Base-by-base conservation (phyloP, 2,888 invertebrate genomes). In the Conops quadrifasciatus region DNA sequence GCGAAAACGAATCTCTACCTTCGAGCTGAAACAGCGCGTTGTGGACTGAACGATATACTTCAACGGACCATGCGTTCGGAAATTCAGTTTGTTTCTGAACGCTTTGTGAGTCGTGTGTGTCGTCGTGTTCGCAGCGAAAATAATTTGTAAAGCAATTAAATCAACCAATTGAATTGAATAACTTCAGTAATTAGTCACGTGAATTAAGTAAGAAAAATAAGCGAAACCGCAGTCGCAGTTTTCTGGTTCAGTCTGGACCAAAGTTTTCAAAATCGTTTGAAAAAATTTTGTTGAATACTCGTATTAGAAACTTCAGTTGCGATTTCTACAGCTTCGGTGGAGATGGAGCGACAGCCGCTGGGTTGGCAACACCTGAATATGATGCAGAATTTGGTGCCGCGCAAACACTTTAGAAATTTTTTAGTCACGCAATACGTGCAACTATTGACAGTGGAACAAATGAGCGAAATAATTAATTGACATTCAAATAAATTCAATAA, bases 51-150 rank as follows among this genome's bases (percentile, higher is more conserved):
- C 68, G 72, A 74, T 76, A 75, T 75, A 76, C 70, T 66, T 65
- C 58, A 64, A 67, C 62, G 60, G 26, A 69, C 70, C 66, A 65
- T 15, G 69, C 58, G 65, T 70, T 71, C 66, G 72, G 21, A 72
- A 71, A 73, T 64, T 75, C 73, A 76, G 75, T 76, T 75, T 71
- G 60, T 70, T 71, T 75, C 72, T 69, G 72, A 76, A 76, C 74
- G 73, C 73, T 72, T 74, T 67, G 73, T 72, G 66, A 66, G 73
- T 70, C 71, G 36, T 36, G 56, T 21, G 68, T 45, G 67, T 58
- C 19, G 26, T 56, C 53, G 56, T 58, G 30, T 36, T 43, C 58
- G 21, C 2, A 58, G 24, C 53, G 11, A 5, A 16, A 24, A 58
- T 15, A 28, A 24, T 5, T 9, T 24, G 26, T 24, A 58, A 28